These are phyloP conservation scores for Spea bombifrons DNA, from an alignment of 2,113 vertebrate species.

Conservation along the genomic window DNA sequence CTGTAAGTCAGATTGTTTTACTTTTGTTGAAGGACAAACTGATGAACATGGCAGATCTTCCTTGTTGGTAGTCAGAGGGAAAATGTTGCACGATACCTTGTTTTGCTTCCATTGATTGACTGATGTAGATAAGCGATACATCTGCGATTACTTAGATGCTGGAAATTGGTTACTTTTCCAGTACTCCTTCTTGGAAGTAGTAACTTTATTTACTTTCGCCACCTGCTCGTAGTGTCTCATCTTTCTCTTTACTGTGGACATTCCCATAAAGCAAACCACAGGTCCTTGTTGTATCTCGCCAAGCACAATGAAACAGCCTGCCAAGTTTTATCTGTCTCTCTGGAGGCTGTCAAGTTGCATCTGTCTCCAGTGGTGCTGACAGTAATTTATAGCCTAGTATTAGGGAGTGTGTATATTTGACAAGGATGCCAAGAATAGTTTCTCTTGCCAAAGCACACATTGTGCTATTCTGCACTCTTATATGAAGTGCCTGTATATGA, in stretches of 20 bases:
- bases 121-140: too few species aligned
- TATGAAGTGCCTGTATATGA: too few species aligned
- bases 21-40: too few species aligned
- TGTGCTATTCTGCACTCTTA: too few species aligned
- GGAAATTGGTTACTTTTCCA: not conserved
- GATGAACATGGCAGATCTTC: too few species aligned
- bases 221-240: not conserved
- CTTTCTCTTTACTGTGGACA: not conserved
- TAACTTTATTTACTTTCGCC: not conserved
- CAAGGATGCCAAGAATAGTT: not conserved
- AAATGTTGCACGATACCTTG: too few species aligned
- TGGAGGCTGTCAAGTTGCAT: conserved; percentile 9
- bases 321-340: conserved; percentile 6
- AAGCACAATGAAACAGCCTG: conserved; percentile 27
- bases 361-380: not conserved
- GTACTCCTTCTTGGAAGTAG: not conserved
- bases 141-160: too few species aligned
- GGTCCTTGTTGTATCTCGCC: not conserved
- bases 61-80: too few species aligned
- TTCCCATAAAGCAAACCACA: not conserved
- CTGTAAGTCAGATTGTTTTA: too few species aligned
- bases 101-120: too few species aligned
- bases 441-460: too few species aligned
- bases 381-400: not conserved
- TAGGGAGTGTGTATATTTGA: not conserved